Evolutionary conservation across 2,113 vertebrate species (phyloP).

Genomic region (Donacobius atricapilla): DNA sequence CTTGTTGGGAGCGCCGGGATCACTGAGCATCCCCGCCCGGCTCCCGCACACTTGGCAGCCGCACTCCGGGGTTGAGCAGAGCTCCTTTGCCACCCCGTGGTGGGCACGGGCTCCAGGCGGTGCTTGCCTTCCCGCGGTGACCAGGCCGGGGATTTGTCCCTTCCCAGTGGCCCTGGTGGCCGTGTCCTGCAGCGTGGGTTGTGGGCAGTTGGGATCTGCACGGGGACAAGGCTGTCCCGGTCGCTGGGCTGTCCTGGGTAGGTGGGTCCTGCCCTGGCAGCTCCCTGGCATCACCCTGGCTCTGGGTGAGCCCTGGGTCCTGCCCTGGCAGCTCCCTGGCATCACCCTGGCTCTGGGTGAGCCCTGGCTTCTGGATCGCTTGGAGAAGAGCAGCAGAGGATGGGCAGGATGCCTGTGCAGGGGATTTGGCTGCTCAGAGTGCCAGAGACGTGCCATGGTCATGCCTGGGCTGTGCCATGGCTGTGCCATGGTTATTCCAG

Average conservation of each 20-base stretch:
- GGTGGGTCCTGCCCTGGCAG: not conserved
- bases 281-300: not conserved
- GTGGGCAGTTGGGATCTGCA: not conserved
- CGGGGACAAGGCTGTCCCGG: fast-evolving
- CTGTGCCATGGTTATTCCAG: fast-evolving
- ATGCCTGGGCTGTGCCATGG: fast-evolving
- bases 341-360: fast-evolving
- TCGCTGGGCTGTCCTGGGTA: no score
- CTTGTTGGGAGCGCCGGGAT: conserved; percentile 36
- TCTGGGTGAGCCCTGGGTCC: fast-evolving
- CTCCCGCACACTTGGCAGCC: not conserved
- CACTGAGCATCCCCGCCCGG: not conserved
- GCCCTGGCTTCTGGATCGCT: not conserved
- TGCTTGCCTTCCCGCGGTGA: fast-evolving
- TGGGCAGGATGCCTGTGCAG: not conserved
- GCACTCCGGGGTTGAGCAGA: fast-evolving
- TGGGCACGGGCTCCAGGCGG: fast-evolving
- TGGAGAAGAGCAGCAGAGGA: not conserved
- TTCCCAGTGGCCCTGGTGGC: not conserved
- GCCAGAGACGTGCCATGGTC: not conserved
- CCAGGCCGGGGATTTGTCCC: no score
- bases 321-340: not conserved
- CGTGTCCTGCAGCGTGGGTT: fast-evolving
- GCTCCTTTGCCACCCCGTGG: conserved; percentile 5
- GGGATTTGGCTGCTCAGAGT: not conserved